Evolutionary conservation across 2,888 invertebrate genomes (phyloP), one percentile per base, ranked within the genome.

Genomic region (Zootermopsis nevadensis): DNA sequence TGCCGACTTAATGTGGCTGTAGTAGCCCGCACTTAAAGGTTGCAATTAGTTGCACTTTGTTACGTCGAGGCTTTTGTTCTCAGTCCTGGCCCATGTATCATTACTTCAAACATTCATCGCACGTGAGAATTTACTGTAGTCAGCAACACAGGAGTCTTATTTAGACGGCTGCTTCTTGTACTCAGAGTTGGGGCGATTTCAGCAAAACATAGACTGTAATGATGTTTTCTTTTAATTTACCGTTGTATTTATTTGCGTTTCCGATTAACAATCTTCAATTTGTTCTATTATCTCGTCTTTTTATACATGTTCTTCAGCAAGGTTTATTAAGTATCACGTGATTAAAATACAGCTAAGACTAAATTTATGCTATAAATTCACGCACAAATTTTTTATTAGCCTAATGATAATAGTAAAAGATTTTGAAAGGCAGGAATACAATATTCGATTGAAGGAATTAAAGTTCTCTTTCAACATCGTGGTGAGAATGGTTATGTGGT

Each of bases 11-110:
- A 69, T 69, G 60, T n/a, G 31, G 69, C 33, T 22, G 66, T 66
- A 7, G 22, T n/a, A n/a, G n/a, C n/a, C n/a, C n/a, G 66, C 66
- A 69, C 22, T 69, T 69, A 69, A 69, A 69, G 15, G 19, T 69
- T 69, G 69, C 69, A 69, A 69, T 69, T 69, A 69, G 69, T 69
- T 33, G 69, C 69, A 69, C 19, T 33, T 69, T 69, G 69, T 69
- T 33, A 67, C 30, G 30, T 67, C 30, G 30, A 31, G 67, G 30
- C 31, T 7, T 67, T 67, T 67, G 67, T 67, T 67, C 67, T 31
- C 67, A 30, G 27, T 15, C 27, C 67, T 31, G 31, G 12, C 67
- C 67, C 67, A 67, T 27, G 31, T 67, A 67, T 67, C 33, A 69
- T 69, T 33, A 15, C 69, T 19, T 69, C 66, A 66, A 66, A 27